Conservation (phyloP, 2,888 invertebrate genomes). For the Orthosia cruda region DNA sequence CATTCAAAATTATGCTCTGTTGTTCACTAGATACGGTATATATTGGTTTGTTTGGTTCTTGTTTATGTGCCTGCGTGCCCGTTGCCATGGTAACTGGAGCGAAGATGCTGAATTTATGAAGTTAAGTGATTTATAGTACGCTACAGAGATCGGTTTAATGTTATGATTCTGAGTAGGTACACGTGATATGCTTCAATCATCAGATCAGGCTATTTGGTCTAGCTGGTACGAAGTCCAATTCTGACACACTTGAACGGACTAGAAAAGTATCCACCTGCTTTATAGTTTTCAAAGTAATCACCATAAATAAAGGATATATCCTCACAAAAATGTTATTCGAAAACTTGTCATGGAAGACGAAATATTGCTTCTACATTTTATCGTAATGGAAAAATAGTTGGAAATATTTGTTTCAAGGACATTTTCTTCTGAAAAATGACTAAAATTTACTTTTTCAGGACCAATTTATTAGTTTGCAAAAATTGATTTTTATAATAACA, state of each 20-base stretch:
- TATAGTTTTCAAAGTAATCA: no score
- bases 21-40: not conserved
- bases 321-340: not conserved
- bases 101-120: conserved; percentile 60
- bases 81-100: conserved; percentile 74
- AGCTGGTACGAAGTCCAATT: not conserved
- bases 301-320: not conserved
- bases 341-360: not conserved
- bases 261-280: not conserved
- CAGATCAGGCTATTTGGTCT: not conserved
- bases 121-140: conserved; percentile 51
- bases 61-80: conserved; percentile 20
- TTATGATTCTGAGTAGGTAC: not conserved
- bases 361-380: not conserved
- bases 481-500: not conserved
- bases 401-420: no score
- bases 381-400: not conserved
- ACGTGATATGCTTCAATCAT: conserved; percentile 27
- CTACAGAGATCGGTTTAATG: conserved; percentile 39
- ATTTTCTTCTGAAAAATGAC: not conserved
- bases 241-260: not conserved
- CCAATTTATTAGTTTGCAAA: not conserved
- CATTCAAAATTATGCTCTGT: conserved; percentile 13
- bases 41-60: not conserved
- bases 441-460: no score